A percentile compares a stretch with the other conserved stretches of the same genome.
Conservation (phyloP, 2,113 vertebrate species). For the Campylomormyrus numenius region DNA sequence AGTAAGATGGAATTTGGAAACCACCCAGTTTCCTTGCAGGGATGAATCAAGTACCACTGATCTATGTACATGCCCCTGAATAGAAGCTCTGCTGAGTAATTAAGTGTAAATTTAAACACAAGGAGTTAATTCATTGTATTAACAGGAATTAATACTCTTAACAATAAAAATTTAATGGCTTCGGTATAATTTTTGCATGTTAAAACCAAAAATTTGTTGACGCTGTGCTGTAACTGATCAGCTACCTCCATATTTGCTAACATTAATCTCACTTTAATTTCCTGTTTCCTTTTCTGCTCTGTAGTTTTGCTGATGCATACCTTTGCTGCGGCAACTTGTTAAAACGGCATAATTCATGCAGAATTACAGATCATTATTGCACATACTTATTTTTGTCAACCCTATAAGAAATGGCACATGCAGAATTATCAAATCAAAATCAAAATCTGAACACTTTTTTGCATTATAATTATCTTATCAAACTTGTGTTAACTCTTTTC, state of each 20-base stretch:
- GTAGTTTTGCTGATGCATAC: background rate
- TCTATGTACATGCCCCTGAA: background rate
- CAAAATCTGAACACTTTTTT: background rate
- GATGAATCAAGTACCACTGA: background rate
- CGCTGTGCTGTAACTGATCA: background rate
- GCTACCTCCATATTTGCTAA: background rate
- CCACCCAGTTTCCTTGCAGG: background rate
- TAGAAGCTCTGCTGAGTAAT: background rate
- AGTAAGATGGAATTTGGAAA: background rate
- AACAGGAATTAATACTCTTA: background rate
- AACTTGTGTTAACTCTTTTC: background rate
- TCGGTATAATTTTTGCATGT: background rate
- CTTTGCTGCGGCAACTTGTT: background rate
- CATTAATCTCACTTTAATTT: background rate
- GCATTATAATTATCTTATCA: background rate
- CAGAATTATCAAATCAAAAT: background rate
- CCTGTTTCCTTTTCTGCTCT: background rate
- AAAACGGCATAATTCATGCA: background rate
- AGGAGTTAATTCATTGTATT: background rate
- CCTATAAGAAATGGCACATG: background rate
- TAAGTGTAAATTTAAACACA: background rate
- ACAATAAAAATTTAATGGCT: background rate
- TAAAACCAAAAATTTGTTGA: background rate
- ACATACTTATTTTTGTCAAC: background rate
- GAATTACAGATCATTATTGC: background rate